A percentile compares a stretch with the other conserved stretches of the same genome.
phyloP scores from a whole-genome alignment of 1,140 invertebrate species.

The Macrostomum lignano region DNA sequence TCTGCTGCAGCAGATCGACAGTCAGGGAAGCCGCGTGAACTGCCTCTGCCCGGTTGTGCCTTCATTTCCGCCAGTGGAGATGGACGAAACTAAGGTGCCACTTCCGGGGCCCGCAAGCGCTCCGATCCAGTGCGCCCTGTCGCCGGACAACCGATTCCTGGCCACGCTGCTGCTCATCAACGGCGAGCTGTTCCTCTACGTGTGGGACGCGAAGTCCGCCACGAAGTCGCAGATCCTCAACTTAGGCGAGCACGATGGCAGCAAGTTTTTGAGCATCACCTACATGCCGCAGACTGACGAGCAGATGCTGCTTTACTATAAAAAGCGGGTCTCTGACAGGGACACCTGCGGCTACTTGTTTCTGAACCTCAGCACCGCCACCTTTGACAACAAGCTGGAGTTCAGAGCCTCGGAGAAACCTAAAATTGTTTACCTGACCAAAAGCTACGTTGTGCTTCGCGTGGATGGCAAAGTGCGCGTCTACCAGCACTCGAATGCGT shows the following conservation, averaged over 20 bases:
- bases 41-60: background rate
- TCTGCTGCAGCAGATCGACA: background rate
- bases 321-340: background rate
- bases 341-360: background rate
- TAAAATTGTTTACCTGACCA: background rate
- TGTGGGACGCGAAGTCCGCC: constrained; percentile 1
- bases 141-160: constrained; percentile 1
- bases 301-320: background rate
- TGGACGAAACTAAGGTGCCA: background rate
- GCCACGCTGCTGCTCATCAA: background rate
- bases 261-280: background rate
- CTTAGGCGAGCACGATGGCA: background rate
- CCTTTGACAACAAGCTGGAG: background rate
- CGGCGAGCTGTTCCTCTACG: background rate
- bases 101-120: background rate
- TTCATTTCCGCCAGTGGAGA: background rate
- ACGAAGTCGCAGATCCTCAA: constrained; percentile 1
- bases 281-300: constrained; percentile 2
- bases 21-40: background rate
- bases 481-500: background rate
- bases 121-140: background rate
- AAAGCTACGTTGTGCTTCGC: background rate
- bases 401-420: background rate
- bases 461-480: background rate
- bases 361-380: background rate